Evolutionary conservation across 2,113 vertebrate species (phyloP).

Genomic region (Xiphorhynchus elegans): DNA sequence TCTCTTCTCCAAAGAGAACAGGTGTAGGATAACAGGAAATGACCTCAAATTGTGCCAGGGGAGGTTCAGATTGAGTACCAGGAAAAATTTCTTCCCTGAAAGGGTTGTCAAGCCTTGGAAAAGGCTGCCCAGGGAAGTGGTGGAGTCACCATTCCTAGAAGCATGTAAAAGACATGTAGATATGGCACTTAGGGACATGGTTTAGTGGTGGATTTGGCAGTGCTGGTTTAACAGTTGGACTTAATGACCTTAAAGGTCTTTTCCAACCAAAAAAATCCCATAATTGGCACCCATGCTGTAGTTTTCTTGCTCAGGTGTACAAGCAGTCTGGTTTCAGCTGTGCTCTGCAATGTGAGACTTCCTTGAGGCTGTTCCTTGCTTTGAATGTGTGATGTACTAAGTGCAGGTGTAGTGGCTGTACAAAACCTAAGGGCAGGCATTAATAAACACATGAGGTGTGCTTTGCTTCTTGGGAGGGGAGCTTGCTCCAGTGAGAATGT

Average conservation of each 20-base stretch:
- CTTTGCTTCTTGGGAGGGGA: neutral
- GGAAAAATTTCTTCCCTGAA: neutral
- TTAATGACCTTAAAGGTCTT: neutral
- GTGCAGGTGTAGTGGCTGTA: neutral
- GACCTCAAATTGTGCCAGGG: neutral
- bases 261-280: neutral
- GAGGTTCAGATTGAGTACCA: neutral
- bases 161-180: neutral
- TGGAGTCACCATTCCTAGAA: neutral
- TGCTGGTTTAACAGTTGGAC: neutral
- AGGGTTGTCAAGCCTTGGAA: neutral
- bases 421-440: neutral
- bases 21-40: neutral
- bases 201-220: neutral
- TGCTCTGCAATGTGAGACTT: neutral
- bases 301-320: neutral
- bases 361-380: neutral
- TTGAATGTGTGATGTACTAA: neutral
- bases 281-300: neutral
- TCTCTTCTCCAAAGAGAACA: neutral
- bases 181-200: neutral
- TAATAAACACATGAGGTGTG: neutral
- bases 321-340: neutral
- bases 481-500: neutral
- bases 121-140: neutral